Evolutionary conservation across 53 echinoderm and acorn worm species (phyloP), one percentile per base, ranked within the genome.

Genomic region (Henricia sp.): DNA sequence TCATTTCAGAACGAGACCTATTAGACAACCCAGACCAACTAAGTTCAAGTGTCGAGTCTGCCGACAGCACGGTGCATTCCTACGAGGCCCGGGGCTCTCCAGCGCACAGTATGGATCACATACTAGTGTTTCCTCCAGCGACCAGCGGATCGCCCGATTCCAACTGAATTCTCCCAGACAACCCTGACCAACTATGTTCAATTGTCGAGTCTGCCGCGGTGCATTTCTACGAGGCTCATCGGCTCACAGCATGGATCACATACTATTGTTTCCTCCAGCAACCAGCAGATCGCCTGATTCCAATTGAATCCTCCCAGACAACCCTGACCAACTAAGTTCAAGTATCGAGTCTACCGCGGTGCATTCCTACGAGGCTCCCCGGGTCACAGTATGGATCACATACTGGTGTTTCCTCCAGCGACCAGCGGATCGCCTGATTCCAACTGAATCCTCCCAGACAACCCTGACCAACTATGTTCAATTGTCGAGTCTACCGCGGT

Each of bases 291-390:
- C 92, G 29, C 90, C 69, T 12, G 85, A 89, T 37, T 89, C 77
- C 37, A 84, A 65, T 43, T 89, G 75, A 85, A 39, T 40, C 13
- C 67, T 13, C n/a, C 0, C 67, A 33, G 93, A 87, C 50, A 87
- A 76, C 71, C 83, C 84, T 12, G 93, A 90, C 33, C 83, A 89
- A 11, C 83, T 96, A 39, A 93, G 95, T 56, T 94, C 94, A 80
- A 99, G 99, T 32, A 82, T 89, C 9, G 92, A 91, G 0, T 95
- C 95, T 6, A 89, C 77, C 21, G 95, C 91, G 35, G 86, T 92
- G 30, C 94, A 99, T 62, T 94, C 94, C 83, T 99, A 86, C 46
- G 94, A 94, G 87, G 99, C 34, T 96, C 96, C 11, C 93, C 96
- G 16, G 89, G 89, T 21, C 93, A 84, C 82, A 96, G 85, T 80